Base-by-base conservation (phyloP, 2,797 vertebrate species). In the Diplodus puntazzo region DNA sequence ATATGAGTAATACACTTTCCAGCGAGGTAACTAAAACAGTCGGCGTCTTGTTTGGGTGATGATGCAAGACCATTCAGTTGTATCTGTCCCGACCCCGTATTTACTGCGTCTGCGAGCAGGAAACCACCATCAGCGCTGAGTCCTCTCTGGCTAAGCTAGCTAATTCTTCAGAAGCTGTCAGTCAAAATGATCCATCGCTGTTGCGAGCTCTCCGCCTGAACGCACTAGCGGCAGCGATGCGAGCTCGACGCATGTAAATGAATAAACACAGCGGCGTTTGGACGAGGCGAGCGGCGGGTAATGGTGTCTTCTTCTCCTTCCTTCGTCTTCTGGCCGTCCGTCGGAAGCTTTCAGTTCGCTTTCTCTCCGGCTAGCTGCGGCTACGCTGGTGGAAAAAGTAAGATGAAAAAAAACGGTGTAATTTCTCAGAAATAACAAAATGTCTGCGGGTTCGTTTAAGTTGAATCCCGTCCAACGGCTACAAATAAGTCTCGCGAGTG, bases 101-200 rank as follows among this genome's bases (percentile, higher is more conserved):
- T 86, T 60, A 77, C 73, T 63, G 81, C 27, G 73, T 63, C 42
- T 39, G 79, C 5, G 60, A 57, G 27, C 68, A 83, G 84, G 83
- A 81, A 86, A 73, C 62, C 77, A 83, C 57, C 86, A 87, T 46
- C 69, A 30, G 79, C 4, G 57, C 73, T 61, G 74, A 58, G 21
- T 74, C 62, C 54, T 83, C 80, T 13, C 71, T 20, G 77, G 86
- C 87, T 91, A 90, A 81, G 88, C 87, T 86, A 86, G 91, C 88
- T 89, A 83, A 87, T 86, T 85, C 90, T 83, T 81, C 85, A 84
- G 43, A 81, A 76, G 87, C 84, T 86, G 92, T 92, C 93, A 92
- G 85, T 92, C 93, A 88, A 86, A 88, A 92, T 87, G 90, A 93
- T 91, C 92, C 91, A 92, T 92, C 84, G 89, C 82, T 25, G 82